Conservation (phyloP, 1,140 invertebrate genomes). For the Scaptomyza hsui region DNA sequence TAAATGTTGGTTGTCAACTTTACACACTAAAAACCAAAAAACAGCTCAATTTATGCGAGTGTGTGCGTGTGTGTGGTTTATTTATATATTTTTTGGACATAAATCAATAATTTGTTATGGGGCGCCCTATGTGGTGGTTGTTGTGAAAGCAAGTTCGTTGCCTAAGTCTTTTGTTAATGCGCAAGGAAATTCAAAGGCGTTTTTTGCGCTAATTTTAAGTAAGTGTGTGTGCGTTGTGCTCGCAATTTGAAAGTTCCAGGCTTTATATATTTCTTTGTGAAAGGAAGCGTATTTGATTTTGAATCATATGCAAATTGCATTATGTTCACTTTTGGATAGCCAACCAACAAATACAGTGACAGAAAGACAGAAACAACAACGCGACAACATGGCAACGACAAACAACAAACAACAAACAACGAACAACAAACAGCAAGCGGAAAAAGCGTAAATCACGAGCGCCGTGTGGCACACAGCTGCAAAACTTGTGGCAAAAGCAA, state of each 20-base stretch:
- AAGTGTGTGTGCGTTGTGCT: slow-evolving; percentile 38
- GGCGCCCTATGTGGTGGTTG: slow-evolving; percentile 43
- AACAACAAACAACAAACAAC: slow-evolving; percentile 27
- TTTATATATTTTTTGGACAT: slow-evolving; percentile 46
- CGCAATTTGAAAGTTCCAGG: slow-evolving; percentile 77
- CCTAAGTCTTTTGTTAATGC: slow-evolving; percentile 74
- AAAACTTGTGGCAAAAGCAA: slow-evolving; percentile 11
- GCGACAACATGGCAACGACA: background rate
- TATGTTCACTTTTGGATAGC: slow-evolving; percentile 38
- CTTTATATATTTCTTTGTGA: slow-evolving; percentile 51
- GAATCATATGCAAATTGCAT: slow-evolving; percentile 75
- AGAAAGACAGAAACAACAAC: slow-evolving; percentile 24
- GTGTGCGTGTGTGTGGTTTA: slow-evolving; percentile 40
- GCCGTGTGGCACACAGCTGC: slow-evolving; percentile 40
- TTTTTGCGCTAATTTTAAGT: slow-evolving; percentile 53
- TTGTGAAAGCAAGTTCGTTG: slow-evolving; percentile 82
- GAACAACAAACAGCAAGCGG: slow-evolving; percentile 47
- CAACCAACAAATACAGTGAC: slow-evolving; percentile 19
- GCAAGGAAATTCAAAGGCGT: slow-evolving; percentile 59
- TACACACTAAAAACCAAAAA: slow-evolving; percentile 1
- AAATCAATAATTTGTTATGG: slow-evolving; percentile 77
- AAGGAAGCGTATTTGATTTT: slow-evolving; percentile 56
- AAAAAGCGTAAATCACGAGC: slow-evolving; percentile 53
- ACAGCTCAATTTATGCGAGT: slow-evolving; percentile 34
- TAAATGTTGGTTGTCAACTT: slow-evolving; percentile 21